A percentile compares a stretch with the other conserved stretches of the same genome.
These are phyloP conservation scores for Drosophila repleta DNA, from an alignment of 1,140 invertebrate genomes.

Conservation along the genomic window DNA sequence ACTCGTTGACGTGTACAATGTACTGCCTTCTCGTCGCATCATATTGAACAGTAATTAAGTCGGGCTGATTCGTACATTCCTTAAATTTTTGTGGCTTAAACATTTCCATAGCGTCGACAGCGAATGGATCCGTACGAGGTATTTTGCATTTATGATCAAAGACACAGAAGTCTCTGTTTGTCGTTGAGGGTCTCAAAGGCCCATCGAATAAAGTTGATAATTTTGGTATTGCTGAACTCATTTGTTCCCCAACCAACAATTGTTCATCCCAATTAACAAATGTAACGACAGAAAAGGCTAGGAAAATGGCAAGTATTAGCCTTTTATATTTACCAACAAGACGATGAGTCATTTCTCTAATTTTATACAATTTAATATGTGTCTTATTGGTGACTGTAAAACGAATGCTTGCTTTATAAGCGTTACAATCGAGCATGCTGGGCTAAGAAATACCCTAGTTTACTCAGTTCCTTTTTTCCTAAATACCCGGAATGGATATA, in stretches of 20 bases:
- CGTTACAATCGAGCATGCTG: background rate
- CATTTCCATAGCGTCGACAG: conserved; percentile 85
- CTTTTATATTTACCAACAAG: conserved; percentile 4
- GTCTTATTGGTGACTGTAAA: background rate
- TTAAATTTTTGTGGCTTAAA: conserved; percentile 85
- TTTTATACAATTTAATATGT: background rate
- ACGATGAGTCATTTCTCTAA: conserved; percentile 27
- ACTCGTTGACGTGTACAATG: conserved; percentile 59
- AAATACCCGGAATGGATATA: too few species aligned
- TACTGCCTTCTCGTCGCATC: conserved; percentile 49
- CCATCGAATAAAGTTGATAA: background rate
- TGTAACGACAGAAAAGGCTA: conserved; percentile 18
- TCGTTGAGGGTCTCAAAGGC: too few species aligned
- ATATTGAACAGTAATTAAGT: conserved; percentile 83
- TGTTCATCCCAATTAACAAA: background rate
- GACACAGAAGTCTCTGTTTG: conserved; percentile 29
- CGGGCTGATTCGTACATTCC: conserved; percentile 84
- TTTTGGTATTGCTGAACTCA: too few species aligned
- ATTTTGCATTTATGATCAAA: conserved; percentile 48
- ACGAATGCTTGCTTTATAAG: background rate
- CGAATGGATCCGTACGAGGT: conserved; percentile 86
- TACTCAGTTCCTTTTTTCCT: background rate
- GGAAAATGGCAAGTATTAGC: background rate
- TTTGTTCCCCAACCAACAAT: too few species aligned
- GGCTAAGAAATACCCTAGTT: background rate